Evolutionary conservation across 2,113 vertebrate genomes (phyloP), one percentile per base, ranked within the genome.

Genomic region (Malaclemys terrapin): DNA sequence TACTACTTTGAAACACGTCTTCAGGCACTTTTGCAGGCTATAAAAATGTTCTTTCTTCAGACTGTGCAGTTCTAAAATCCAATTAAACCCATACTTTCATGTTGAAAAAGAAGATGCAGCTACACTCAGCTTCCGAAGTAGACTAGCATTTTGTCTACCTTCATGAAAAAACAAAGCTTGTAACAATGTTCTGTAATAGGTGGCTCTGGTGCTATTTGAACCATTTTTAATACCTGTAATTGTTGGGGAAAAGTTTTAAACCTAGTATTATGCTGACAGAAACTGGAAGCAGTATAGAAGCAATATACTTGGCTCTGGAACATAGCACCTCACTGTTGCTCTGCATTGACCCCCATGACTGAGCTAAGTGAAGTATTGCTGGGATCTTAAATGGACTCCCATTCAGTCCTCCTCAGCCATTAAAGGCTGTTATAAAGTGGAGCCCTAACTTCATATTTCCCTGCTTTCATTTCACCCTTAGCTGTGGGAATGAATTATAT

Each of bases 1-100:
- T 91, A 31, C 80, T 82, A 79, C 49, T 80, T 79, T 88, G 38
- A 94, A 96, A 89, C 29, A 82, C 42, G 90, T 82, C 91, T 93
- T 62, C 5, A 29, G 7, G 11, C 65, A 86, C 59, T 87, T 90
- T 81, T 85, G 87, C 10, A 31, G 80, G 49, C 54, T 89, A 93
- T 85, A 85, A 93, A 94, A 87, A 31, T 31, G 80, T 89, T 59
- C 69, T 93, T 59, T 72, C 69, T 69, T 78, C 83, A 82, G 25
- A 49, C 25, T 14, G 16, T 72, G 22, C 54, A 57, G 25, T 50
- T 47, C 1, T 89, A 84, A 91, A 91, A 89, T 45, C 92, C 87
- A 93, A 76, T 47, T 87, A 29, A 89, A 72, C 72, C 85, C 38
- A 57, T 93, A n/a, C 6, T 38, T 75, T 6, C 22, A 4, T 9